Evolutionary conservation across 2,888 invertebrate species (phyloP), one percentile per base, ranked within the genome.

Genomic region (Troides aeacus): DNA sequence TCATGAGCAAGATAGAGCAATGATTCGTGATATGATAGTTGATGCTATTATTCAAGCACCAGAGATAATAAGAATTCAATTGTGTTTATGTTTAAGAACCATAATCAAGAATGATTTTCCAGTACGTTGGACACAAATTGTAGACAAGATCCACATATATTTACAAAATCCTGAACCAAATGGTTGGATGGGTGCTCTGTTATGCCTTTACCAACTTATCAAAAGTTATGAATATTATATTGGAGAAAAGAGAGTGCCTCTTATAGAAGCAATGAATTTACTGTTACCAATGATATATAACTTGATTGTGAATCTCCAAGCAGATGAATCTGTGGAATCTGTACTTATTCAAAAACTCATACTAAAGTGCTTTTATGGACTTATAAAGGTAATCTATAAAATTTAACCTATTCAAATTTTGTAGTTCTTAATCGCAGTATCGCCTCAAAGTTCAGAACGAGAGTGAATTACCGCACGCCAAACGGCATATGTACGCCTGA

Each of bases 81-180:
- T 99, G 66, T 97, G 97, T 78, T 96, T 98, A n/a, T 97, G 97
- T 85, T 95, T 99, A 23, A 97, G 97, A 87, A 96, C 95, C 73
- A 98, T 99, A 74, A 97, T 99, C 62, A 99, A 99, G 86, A 95
- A 96, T 85, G 99, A 99, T 86, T 99, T 99, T 85, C 99, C 99
- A 6, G 95, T 96, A 63, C 94, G 97, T 76, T 99, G 99, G 99
- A 97, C 99, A 0, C 97, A 97, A 85, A 95, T 99, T 74, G 97
- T 99, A 15, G 99, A 99, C 84, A 99, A 99, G 93, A 97, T 99
- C 74, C 96, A 96, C 80, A 95, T 97, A 81, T 98, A 97, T 86
- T 93, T 99, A 71, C 97, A 98, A 90, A 97, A 97, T 89, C 96
- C 96, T n/a, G 97, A 98, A 82, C 95, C 96, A 1, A 94, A 94